Percentiles rank a stretch among this genome's conserved stretches.
Conservation (phyloP, 1,140 invertebrate species). For the Mya arenaria region DNA sequence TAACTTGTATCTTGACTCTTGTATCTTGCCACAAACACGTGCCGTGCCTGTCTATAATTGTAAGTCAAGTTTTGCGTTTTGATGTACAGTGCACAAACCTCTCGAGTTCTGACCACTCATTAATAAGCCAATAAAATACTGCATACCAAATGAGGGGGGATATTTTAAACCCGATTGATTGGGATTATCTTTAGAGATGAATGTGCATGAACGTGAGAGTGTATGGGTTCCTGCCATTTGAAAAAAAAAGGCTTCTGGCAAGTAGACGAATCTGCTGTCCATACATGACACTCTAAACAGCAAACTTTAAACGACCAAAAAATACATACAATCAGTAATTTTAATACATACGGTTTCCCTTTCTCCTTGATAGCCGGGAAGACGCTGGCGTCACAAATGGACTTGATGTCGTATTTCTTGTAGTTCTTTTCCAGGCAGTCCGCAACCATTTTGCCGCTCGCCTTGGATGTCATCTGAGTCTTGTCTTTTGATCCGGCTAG, state of each 20-base stretch:
- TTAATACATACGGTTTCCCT: slow-evolving; percentile 47
- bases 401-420: slow-evolving; percentile 50
- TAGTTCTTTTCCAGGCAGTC: slow-evolving; percentile 51
- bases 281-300: background rate
- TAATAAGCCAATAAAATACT: no score
- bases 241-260: background rate
- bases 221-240: slow-evolving; percentile 13
- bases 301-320: background rate
- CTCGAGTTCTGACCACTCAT: no score
- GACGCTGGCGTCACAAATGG: slow-evolving; percentile 52
- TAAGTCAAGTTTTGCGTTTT: no score
- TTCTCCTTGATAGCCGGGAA: slow-evolving; percentile 53
- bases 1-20: no score
- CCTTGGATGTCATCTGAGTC: slow-evolving; percentile 49
- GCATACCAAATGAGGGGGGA: no score
- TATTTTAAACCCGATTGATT: no score
- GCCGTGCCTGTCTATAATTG: no score
- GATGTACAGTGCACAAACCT: no score
- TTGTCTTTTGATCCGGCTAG: slow-evolving; percentile 37
- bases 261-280: background rate
- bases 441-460: slow-evolving; percentile 42
- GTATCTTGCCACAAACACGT: no score
- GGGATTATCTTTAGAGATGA: background rate
- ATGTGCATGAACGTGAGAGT: background rate
- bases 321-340: background rate